Conservation (phyloP, 2,113 vertebrate species). For the Otocyon megalotis region DNA sequence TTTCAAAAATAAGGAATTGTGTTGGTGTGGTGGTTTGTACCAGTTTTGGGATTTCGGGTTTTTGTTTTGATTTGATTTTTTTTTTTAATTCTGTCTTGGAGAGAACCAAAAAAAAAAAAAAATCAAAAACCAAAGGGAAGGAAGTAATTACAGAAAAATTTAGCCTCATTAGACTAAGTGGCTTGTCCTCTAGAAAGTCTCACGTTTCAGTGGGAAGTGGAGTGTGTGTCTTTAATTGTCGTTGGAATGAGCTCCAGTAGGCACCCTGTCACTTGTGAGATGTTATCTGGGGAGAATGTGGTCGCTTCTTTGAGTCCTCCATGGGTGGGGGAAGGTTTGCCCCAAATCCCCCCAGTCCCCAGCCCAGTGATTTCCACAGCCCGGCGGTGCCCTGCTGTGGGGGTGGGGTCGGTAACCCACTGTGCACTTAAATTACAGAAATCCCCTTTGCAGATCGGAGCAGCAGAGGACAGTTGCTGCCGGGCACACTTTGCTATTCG, state of each 20-base stretch:
- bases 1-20: conserved; percentile 25
- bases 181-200: conserved; percentile 32
- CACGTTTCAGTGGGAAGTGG: conserved; percentile 35
- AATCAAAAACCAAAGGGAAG: conserved; percentile 67
- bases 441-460: neutral
- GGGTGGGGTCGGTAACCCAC: neutral
- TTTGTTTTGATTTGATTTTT: neutral
- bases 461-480: neutral
- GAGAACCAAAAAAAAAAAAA: neutral
- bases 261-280: conserved; percentile 58
- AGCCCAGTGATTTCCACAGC: conserved; percentile 44
- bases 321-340: neutral
- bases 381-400: neutral
- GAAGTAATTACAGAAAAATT: conserved; percentile 69
- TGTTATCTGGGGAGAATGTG: conserved; percentile 58
- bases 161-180: conserved; percentile 61
- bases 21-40: neutral
- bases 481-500: neutral
- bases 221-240: conserved; percentile 64
- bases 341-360: neutral
- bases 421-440: neutral
- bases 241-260: conserved; percentile 51
- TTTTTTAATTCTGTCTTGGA: neutral
- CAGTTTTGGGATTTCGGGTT: neutral
- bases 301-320: neutral